Conservation (phyloP, 2,888 invertebrate species). For the Actias luna region DNA sequence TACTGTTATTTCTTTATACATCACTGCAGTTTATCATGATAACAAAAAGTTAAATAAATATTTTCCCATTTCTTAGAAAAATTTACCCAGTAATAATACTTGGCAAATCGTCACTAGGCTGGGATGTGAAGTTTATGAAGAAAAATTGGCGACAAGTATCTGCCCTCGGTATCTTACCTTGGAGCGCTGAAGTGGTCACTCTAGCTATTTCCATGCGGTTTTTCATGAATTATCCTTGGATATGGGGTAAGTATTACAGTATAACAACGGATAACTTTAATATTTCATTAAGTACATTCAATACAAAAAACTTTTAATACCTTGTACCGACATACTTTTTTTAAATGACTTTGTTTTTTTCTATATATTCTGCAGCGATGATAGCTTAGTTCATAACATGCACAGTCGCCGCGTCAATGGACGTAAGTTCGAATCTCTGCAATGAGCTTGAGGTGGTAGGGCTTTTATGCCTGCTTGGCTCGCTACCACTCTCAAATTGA, state of each 20-base stretch:
- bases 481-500: too few species aligned
- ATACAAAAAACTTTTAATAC: not conserved
- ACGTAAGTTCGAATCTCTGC: too few species aligned
- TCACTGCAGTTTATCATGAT: not conserved
- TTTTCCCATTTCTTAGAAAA: slow-evolving; percentile 46
- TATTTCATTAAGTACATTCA: not conserved
- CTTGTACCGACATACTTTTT: too few species aligned
- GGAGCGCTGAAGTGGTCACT: slow-evolving; percentile 59
- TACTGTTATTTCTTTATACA: not conserved
- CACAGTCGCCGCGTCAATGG: too few species aligned
- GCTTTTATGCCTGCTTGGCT: too few species aligned
- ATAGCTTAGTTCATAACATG: too few species aligned
- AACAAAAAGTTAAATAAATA: slow-evolving; percentile 1
- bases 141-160: slow-evolving; percentile 57
- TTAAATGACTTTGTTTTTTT: too few species aligned
- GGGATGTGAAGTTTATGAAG: slow-evolving; percentile 63
- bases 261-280: slow-evolving; percentile 19
- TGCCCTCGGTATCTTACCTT: slow-evolving; percentile 62
- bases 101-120: slow-evolving; percentile 67
- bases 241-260: slow-evolving; percentile 60
- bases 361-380: too few species aligned
- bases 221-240: slow-evolving; percentile 63
- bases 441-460: too few species aligned
- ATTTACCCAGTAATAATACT: slow-evolving; percentile 70
- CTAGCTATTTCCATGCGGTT: slow-evolving; percentile 56